These are phyloP conservation scores for Carabus problematicus DNA, from an alignment of 2,888 invertebrate species.

Conservation along the genomic window DNA sequence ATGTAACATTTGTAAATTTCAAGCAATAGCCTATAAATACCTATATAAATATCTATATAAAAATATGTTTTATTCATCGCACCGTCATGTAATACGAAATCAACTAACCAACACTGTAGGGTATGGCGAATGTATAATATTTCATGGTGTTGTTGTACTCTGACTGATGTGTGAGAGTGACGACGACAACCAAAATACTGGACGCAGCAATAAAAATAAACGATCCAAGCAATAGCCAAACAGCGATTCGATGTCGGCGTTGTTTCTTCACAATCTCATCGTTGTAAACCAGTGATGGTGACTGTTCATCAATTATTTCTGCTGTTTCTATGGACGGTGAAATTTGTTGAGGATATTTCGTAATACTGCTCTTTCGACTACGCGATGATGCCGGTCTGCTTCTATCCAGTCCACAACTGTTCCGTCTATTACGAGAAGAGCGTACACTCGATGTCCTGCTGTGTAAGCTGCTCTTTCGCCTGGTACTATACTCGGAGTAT, in stretches of 20 bases:
- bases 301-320: conserved; percentile 31
- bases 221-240: conserved; percentile 74
- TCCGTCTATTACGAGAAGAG: conserved; percentile 52
- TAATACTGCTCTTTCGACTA: conserved; percentile 48
- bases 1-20: not conserved
- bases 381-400: conserved; percentile 50
- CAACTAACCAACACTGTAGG: not conserved
- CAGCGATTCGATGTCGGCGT: conserved; percentile 57
- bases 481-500: not conserved
- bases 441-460: conserved; percentile 20
- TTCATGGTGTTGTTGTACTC: conserved; percentile 50
- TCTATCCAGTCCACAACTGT: conserved; percentile 53
- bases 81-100: no score
- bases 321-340: conserved; percentile 25
- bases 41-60: not conserved
- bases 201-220: conserved; percentile 77
- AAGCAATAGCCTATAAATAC: not conserved
- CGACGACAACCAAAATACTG: conserved; percentile 77
- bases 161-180: conserved; percentile 68
- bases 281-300: not conserved
- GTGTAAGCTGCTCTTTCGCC: conserved; percentile 58
- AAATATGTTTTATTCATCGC: not conserved
- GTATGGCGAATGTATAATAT: conserved; percentile 53
- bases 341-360: conserved; percentile 13
- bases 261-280: conserved; percentile 20